Base-by-base conservation (phyloP, 2,797 vertebrate species). In the Mallotus villosus region DNA sequence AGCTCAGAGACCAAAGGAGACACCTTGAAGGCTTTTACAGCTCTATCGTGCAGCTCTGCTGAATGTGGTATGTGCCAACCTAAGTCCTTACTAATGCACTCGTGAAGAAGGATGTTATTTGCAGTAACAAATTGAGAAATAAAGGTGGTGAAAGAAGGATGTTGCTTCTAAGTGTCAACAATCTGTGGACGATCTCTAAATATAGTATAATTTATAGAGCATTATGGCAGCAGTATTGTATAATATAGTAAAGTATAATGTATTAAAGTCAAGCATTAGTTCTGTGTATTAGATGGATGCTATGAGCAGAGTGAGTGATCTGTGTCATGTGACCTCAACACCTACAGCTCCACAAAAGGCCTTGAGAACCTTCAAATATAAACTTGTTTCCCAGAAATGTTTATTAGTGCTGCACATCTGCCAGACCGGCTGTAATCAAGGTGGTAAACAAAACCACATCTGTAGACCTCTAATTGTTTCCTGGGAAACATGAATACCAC, bases 31-130 rank as follows among this genome's bases (percentile, higher is more conserved):
- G 27, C 27, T 27, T 27, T 27, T 27, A 27, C 16, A 46, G 29
- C 46, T 68, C 57, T 55, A 16, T 32, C 22, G 7, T 14, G 55
- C 51, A 55, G 66, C 68, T 64, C 51, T 61, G 67, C 51, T 29
- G 57, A 71, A 78, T 81, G 63, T 71, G 29, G 41, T 79, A 51
- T 80, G 86, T 91, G 89, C 89, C 86, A 91, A 89, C 80, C 76
- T 53, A 74, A 82, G 76, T 79, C 76, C 86, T 84, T 88, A 85
- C 72, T 80, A 85, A 88, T 86, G 88, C 91, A 90, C 83, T 89
- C 81, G 85, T 67, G 73, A 82, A 81, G 75, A 80, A 79, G 8
- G 65, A 75, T 83, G 85, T 90, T 87, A 87, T 85, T 88, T 87
- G 78, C 81, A 82, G 71, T 72, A 76, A 73, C 72, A 71, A 87